These are phyloP conservation scores for Meloidogyne exigua DNA, from an alignment of 1,140 invertebrate genomes.

Conservation along the genomic window DNA sequence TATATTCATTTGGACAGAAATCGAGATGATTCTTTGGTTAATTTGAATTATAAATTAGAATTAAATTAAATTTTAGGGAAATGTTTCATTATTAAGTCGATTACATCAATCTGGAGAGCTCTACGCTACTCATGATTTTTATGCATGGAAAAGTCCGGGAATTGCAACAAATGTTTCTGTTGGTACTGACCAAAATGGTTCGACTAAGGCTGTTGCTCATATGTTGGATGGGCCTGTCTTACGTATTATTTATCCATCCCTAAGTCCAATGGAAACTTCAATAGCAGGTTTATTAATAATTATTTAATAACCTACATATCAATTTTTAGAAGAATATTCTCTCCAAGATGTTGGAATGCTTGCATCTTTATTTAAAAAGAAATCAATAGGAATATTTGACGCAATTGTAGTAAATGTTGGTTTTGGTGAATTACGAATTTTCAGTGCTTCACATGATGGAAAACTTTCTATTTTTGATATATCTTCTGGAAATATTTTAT, in stretches of 20 bases:
- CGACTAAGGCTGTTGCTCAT: constrained; percentile 11
- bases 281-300: background rate
- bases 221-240: constrained; percentile 15
- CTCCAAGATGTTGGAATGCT: constrained; percentile 11
- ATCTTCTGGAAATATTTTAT: background rate
- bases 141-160: constrained; percentile 14
- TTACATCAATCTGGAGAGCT: constrained; percentile 11
- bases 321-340: constrained; percentile 4
- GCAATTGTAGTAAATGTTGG: background rate
- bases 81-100: constrained; percentile 11
- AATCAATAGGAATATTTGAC: constrained; percentile 1
- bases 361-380: constrained; percentile 18
- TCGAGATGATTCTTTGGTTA: constrained; percentile 23
- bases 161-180: background rate
- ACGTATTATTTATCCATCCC: constrained; percentile 13
- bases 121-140: constrained; percentile 13
- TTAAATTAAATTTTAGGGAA: background rate
- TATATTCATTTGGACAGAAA: constrained; percentile 18
- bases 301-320: background rate
- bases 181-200: constrained; percentile 17
- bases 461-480: constrained; percentile 13
- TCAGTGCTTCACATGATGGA: constrained; percentile 19
- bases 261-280: constrained; percentile 7
- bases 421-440: constrained; percentile 9
- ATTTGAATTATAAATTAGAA: background rate